Base-by-base conservation (phyloP, 2,888 invertebrate genomes). In the Tenthredo livida region DNA sequence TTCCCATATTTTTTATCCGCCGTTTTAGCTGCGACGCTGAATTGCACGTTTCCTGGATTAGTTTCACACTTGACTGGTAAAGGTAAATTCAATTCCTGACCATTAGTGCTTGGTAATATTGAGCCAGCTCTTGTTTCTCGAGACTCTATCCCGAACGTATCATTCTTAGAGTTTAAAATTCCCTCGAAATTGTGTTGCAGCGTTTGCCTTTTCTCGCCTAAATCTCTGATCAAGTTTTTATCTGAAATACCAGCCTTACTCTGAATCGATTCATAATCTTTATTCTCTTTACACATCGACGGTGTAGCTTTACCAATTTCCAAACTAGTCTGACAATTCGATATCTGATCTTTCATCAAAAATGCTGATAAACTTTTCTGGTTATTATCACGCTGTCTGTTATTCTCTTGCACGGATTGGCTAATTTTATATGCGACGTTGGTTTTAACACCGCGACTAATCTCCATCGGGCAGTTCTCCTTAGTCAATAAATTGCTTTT, bases 1-100 rank as follows among this genome's bases (percentile, higher is more conserved):
- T 95, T 95, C 83, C 90, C 90, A 17, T 88, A 87, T 54, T 87
- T 88, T 43, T 43, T 29, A 29, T 83, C 67, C 5, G 9, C 7
- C 3, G 25, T 12, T 50, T 83, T 70, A 47, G 83, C 33, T 5
- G 67, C 47, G 89, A 43, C 54, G 85, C n/a, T 73, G 87, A 10
- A 85, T 85, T 21, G 84, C 78, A 25, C 86, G 83, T 9, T 86
- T 82, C 25, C 78, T 87, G 6, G 88, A 86, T 47, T 47, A 29
- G 21, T 15, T 10, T 70, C 67, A 5, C 15, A 33, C 7, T 43
- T 67, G 10, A 3, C 83, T 47, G 47, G 29, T 2, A 70, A 17
- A n/a, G 43, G 83, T 47, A 47, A 67, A 43, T 47, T 73, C 4
- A 21, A 43, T n/a, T 73, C 25, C n/a, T 73, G 40, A 21, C 40